Base-by-base conservation (phyloP, 2,888 invertebrate genomes). In the Physocephala rufipes region DNA sequence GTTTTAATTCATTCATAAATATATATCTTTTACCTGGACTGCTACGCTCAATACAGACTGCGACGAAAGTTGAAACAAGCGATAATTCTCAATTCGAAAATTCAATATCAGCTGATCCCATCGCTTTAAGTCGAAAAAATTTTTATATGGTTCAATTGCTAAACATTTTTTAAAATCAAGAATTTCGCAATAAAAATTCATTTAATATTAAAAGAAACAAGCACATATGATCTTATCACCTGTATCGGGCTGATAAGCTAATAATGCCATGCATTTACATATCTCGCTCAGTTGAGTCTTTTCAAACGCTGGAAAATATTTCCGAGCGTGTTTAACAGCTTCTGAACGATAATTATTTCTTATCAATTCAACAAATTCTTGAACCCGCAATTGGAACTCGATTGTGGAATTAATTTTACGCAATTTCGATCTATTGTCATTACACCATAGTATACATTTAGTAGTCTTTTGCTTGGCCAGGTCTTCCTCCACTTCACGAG, bases 331-430 rank as follows among this genome's bases (percentile, higher is more conserved):
- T 78, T 93, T 93, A 1, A 99, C 95, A 15, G 99, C 99, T 74
- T 98, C 98, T 76, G 96, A 88, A 62, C 96, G 90, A 72, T 91
- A 89, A 83, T 96, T 95, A 13, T 89, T 89, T 72, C 96, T 90
- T n/a, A 99, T 93, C 67, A 98, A 86, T 86, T 99, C 99, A 47
- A 99, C 93, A 84, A 97, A 98, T 86, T 98, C 98, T 88, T 98
- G 87, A 28, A 86, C 86, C 9, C 86, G 80, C 73, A 99, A 89
- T 86, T 96, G 96, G 83, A 98, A 96, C 87, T 99, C 99, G 90
- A 99, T 93, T 70, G 92, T 95, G 67, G 97, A 97, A 86, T 95
- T 95, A 75, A 97, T 90, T 87, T 97, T 97, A 70, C 97, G 89
- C 74, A 98, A 89, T 84, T 97, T 97, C 47, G 96, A 96, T 85